These are phyloP conservation scores for Campoplex nolae DNA, from an alignment of 2,888 invertebrate genomes.

Conservation along the genomic window DNA sequence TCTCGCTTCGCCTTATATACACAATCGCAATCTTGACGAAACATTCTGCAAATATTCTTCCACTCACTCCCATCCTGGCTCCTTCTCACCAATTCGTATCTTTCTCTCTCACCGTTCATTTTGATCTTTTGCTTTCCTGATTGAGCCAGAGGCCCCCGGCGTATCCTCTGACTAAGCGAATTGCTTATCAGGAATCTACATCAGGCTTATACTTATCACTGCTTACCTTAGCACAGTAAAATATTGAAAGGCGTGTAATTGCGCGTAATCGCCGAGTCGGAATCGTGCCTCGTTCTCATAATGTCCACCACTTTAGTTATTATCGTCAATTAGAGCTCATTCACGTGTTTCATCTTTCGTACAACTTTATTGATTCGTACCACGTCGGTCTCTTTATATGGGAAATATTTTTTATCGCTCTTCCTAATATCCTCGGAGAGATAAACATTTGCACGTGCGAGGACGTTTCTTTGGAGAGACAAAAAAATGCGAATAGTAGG, in stretches of 20 bases:
- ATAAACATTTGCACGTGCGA: neutral
- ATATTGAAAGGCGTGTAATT: slow-evolving; percentile 15
- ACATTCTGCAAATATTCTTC: neutral
- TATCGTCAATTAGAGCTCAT: slow-evolving; percentile 3
- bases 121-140: neutral
- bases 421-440: neutral
- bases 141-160: neutral
- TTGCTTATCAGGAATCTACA: neutral
- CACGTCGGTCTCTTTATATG: neutral
- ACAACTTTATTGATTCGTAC: neutral
- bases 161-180: neutral
- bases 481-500: neutral
- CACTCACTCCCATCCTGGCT: neutral
- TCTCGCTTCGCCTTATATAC: neutral
- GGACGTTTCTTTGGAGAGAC: neutral
- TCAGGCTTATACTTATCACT: neutral
- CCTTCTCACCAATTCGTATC: neutral
- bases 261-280: neutral
- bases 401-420: neutral
- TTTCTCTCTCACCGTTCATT: neutral
- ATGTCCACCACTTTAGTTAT: neutral
- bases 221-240: neutral
- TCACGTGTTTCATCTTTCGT: neutral
- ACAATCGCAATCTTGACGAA: neutral
- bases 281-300: neutral